Evolutionary conservation across 2,797 vertebrate genomes (phyloP).

Genomic region (Alcedo quadribrachys): DNA sequence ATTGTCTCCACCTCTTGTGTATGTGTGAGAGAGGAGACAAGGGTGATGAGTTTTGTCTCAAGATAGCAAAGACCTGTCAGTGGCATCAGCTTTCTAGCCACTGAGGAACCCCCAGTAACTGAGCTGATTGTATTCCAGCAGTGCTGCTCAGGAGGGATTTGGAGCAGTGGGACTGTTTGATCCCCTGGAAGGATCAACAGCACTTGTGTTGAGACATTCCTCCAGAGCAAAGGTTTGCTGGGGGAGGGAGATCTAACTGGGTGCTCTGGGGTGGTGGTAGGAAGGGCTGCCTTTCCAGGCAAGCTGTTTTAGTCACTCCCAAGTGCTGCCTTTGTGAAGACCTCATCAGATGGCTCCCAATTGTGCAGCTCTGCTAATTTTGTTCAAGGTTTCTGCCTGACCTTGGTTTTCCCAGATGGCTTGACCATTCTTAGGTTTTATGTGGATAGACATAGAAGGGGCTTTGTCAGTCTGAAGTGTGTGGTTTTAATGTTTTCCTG

Average conservation of each 20-base stretch:
- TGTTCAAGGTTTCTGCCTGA: conserved; percentile 58
- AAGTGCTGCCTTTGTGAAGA: conserved; percentile 34
- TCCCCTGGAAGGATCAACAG: neutral
- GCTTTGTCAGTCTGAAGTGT: conserved; percentile 51
- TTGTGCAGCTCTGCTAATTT: conserved; percentile 26
- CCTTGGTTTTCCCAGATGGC: conserved; percentile 73
- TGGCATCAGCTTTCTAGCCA: fast-evolving
- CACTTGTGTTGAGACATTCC: neutral
- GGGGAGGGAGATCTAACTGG: neutral
- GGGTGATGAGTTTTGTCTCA: neutral
- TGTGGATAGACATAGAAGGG: conserved; percentile 68
- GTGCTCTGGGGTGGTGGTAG: neutral
- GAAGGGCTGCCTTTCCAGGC: neutral
- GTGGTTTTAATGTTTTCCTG: conserved; percentile 73
- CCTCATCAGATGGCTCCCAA: conserved; percentile 30
- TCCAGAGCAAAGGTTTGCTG: neutral
- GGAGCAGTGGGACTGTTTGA: neutral
- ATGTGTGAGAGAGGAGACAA: neutral
- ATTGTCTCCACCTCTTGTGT: neutral
- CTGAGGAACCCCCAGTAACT: neutral
- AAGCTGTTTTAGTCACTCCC: neutral
- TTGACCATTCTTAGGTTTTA: conserved; percentile 53
- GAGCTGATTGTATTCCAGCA: neutral
- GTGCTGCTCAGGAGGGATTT: neutral
- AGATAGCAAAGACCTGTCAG: too few species aligned